These are phyloP conservation scores for Onychostruthus taczanowskii DNA, from an alignment of 2,113 vertebrate species.

Conservation along the genomic window DNA sequence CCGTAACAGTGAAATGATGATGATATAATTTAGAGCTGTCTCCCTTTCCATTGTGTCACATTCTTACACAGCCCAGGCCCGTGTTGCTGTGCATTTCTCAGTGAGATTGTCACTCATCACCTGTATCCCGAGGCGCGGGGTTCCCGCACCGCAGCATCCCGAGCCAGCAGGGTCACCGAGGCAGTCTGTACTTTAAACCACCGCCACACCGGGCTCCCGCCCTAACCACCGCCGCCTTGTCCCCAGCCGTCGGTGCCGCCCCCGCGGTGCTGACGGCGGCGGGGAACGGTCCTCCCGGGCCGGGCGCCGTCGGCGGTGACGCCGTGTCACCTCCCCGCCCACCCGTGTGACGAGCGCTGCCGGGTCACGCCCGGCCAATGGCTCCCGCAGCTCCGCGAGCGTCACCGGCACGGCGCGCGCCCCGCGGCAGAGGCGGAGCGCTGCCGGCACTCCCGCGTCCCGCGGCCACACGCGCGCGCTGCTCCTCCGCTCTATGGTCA, in stretches of 20 bases:
- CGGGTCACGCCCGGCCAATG: background rate
- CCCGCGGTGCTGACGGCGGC: background rate
- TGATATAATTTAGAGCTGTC: fast-evolving
- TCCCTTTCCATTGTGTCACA: background rate
- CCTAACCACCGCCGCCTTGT: no score
- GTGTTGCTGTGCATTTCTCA: fast-evolving
- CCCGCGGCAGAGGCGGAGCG: background rate
- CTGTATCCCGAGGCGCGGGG: fast-evolving
- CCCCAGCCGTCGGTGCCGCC: background rate
- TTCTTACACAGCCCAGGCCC: background rate
- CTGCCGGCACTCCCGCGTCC: background rate
- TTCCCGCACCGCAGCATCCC: background rate
- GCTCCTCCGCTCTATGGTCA: conserved; percentile 27
- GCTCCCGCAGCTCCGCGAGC: fast-evolving
- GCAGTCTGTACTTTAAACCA: fast-evolving
- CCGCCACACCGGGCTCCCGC: no score
- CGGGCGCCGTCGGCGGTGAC: background rate
- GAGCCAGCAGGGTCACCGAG: background rate
- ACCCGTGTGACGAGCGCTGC: background rate
- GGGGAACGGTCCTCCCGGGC: fast-evolving
- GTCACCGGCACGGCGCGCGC: background rate
- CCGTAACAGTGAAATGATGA: background rate
- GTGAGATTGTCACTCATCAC: fast-evolving
- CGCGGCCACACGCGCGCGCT: background rate
- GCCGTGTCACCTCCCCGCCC: fast-evolving